Conservation (phyloP, 1,140 invertebrate genomes). For the Zaprionus inermis region DNA sequence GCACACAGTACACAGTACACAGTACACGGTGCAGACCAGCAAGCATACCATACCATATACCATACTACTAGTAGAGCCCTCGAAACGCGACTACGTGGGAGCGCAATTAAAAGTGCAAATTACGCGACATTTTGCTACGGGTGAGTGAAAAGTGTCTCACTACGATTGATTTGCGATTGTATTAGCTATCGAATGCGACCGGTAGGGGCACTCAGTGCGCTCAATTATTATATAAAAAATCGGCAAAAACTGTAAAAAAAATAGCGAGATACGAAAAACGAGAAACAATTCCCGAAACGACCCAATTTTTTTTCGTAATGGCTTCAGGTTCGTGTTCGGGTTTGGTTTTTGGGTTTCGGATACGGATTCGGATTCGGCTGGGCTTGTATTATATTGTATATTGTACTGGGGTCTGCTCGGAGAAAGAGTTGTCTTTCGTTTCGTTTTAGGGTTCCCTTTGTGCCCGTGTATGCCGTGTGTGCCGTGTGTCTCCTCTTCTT, state of each 20-base stretch:
- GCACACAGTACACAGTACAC: slow-evolving; percentile 29
- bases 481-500: background rate
- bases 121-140: slow-evolving; percentile 74
- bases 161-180: slow-evolving; percentile 70
- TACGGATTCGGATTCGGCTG: slow-evolving; percentile 8
- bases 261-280: slow-evolving; percentile 18
- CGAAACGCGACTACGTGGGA: slow-evolving; percentile 30
- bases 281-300: slow-evolving; percentile 42
- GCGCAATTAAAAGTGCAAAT: slow-evolving; percentile 75
- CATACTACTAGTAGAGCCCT: background rate
- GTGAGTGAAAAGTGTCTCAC: slow-evolving; percentile 79
- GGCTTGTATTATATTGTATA: slow-evolving; percentile 85
- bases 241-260: slow-evolving; percentile 49
- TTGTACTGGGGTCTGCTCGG: background rate
- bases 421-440: background rate
- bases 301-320: slow-evolving; percentile 59
- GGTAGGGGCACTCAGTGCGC: slow-evolving; percentile 55
- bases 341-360: background rate
- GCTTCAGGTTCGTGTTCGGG: slow-evolving; percentile 18
- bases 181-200: slow-evolving; percentile 55
- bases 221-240: slow-evolving; percentile 82
- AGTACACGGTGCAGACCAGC: background rate
- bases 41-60: background rate
- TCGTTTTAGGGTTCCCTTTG: background rate
- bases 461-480: background rate